Evolutionary conservation across 1,140 invertebrate species (phyloP).

Genomic region (Protaetia brevitarsis): DNA sequence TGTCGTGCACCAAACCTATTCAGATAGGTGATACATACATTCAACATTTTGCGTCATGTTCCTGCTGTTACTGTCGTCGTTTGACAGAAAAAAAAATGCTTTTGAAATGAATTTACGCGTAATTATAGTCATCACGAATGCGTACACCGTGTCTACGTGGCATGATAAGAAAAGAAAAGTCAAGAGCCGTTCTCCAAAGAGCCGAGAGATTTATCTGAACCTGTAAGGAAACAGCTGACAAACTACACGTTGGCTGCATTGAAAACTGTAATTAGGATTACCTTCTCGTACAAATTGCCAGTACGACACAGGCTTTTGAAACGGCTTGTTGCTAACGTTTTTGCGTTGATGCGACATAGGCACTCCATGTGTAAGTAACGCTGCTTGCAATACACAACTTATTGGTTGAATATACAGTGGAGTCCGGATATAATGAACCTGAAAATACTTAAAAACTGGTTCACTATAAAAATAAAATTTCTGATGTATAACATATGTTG

Average conservation of each 20-base stretch:
- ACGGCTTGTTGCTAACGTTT: not conserved
- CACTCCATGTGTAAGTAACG: too few relatives aligned
- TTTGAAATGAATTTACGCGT: constrained; percentile 4
- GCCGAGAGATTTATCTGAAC: not conserved
- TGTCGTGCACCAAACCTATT: not conserved
- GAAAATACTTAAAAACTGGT: too few relatives aligned
- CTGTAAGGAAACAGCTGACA: not conserved
- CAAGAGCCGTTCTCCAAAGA: not conserved
- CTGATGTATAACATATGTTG: too few relatives aligned
- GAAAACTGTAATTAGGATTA: constrained; percentile 1
- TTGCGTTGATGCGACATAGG: too few relatives aligned
- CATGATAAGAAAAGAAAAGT: constrained; percentile 8
- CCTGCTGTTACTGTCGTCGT: not conserved
- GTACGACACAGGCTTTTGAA: not conserved
- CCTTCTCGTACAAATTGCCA: not conserved
- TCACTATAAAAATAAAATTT: too few relatives aligned
- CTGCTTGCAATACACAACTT: too few relatives aligned
- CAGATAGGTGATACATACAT: too few relatives aligned
- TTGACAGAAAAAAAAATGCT: not conserved
- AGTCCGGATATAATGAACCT: too few relatives aligned
- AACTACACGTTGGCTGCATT: not conserved
- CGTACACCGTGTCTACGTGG: not conserved
- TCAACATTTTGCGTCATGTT: not conserved
- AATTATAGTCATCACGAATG: not conserved
- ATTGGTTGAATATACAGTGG: too few relatives aligned